phyloP scores from a whole-genome alignment of 92 coral and sea anemone genomes.

The Heteractis magnifica region DNA sequence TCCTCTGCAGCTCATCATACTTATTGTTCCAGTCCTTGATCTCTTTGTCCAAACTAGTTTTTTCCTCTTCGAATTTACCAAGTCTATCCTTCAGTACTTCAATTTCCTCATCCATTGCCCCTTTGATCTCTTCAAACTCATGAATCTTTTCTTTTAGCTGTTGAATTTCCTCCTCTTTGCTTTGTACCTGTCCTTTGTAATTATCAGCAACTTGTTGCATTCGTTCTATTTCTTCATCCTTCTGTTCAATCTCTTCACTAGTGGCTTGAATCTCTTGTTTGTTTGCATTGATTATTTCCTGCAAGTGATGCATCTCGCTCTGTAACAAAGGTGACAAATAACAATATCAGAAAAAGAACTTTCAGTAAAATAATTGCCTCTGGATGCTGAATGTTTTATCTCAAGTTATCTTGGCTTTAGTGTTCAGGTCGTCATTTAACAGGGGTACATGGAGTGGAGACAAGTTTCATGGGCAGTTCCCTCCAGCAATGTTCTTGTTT shows the following conservation, averaged over 20 bases:
- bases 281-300: constrained; percentile 1
- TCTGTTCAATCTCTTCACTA: constrained; percentile 28
- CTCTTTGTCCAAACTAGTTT: constrained; percentile 28
- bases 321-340: neutral
- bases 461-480: too few relatives aligned
- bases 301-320: constrained; percentile 31
- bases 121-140: constrained; percentile 30
- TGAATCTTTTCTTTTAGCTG: constrained; percentile 30
- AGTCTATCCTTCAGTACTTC: constrained; percentile 37
- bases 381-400: too few relatives aligned
- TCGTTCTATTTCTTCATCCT: constrained; percentile 38
- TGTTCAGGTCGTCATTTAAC: too few relatives aligned
- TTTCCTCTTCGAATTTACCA: constrained; percentile 42
- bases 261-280: constrained; percentile 20
- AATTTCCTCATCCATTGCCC: constrained; percentile 16
- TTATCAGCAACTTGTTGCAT: constrained; percentile 33
- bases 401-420: too few relatives aligned
- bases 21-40: constrained; percentile 15
- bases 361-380: too few relatives aligned
- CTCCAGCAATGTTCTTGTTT: too few relatives aligned
- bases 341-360: neutral
- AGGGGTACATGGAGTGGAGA: too few relatives aligned
- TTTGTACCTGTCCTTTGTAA: constrained; percentile 22
- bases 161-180: constrained; percentile 33
- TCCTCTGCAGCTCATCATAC: constrained; percentile 63